Percentiles rank a stretch among this genome's conserved stretches.
Evolutionary conservation across 2,797 vertebrate species (phyloP).

Genomic region (Diplodus sargus): DNA sequence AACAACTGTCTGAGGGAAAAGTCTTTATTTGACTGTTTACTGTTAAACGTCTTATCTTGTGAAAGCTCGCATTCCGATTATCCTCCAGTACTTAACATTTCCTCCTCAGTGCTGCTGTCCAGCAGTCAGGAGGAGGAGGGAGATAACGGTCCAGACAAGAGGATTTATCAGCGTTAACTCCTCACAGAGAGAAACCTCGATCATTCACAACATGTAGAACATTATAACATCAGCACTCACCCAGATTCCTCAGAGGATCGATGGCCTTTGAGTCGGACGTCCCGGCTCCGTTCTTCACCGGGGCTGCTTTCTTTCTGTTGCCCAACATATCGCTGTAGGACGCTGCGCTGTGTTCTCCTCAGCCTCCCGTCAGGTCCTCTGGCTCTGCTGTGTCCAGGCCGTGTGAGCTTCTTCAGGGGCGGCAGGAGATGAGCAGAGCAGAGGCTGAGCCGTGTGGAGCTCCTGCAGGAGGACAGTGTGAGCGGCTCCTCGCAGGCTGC

Average conservation of each 20-base stretch:
- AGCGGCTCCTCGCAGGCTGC: background rate
- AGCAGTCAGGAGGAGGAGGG: background rate
- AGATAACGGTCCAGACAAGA: background rate
- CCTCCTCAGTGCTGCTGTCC: background rate
- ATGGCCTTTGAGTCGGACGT: slow-evolving; percentile 74
- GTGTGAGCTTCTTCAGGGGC: background rate
- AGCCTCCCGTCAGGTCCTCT: no score
- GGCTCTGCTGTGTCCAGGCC: background rate
- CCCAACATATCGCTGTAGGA: slow-evolving; percentile 72
- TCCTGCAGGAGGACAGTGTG: background rate
- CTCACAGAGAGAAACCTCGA: background rate
- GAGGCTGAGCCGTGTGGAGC: background rate
- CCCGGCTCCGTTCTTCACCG: slow-evolving; percentile 69
- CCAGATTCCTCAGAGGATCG: slow-evolving; percentile 80
- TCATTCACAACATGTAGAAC: background rate
- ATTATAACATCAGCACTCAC: slow-evolving; percentile 64
- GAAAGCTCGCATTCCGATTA: no score
- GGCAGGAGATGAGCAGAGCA: background rate
- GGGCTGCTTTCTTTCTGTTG: slow-evolving; percentile 60
- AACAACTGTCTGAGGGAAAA: no score
- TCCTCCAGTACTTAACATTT: no score
- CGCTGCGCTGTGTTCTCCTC: background rate
- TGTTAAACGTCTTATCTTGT: background rate
- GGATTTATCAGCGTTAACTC: background rate
- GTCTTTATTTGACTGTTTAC: no score